Percentiles rank a stretch among this genome's conserved stretches.
Conservation (phyloP, 2,888 invertebrate genomes). For the Ectemnius cavifrons region DNA sequence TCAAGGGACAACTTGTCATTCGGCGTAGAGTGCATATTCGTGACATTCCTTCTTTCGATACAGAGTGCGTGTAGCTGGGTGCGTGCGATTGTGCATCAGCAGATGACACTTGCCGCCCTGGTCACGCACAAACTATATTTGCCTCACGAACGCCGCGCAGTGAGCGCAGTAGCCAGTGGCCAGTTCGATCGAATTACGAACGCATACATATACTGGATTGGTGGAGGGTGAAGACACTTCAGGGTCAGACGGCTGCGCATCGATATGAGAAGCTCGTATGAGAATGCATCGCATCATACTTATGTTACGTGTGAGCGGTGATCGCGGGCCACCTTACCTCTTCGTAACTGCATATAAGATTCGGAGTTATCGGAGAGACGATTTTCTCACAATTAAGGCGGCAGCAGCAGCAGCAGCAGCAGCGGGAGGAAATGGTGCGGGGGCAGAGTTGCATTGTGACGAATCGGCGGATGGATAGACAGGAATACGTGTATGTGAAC, state of each 20-base stretch:
- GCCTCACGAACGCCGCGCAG: conserved; percentile 58
- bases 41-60: not conserved
- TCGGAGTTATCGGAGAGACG: conserved; percentile 37
- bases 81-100: conserved; percentile 60
- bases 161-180: conserved; percentile 10
- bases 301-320: conserved; percentile 47
- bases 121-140: conserved; percentile 76
- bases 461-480: conserved; percentile 13
- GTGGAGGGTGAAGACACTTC: conserved; percentile 69
- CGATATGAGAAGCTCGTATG: conserved; percentile 71
- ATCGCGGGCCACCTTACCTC: conserved; percentile 38
- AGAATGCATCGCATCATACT: conserved; percentile 57
- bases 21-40: not conserved
- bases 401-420: conserved; percentile 37
- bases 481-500: not conserved
- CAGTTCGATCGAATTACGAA: conserved; percentile 14
- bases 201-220: not conserved
- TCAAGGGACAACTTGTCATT: too few relatives aligned
- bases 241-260: conserved; percentile 73
- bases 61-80: conserved; percentile 47
- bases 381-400: not conserved
- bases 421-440: conserved; percentile 55
- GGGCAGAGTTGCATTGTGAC: conserved; percentile 55
- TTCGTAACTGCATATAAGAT: conserved; percentile 14
- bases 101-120: conserved; percentile 67